These are phyloP conservation scores for Ommatoiulus sabulosus DNA, from an alignment of 2,888 invertebrate species.

Conservation along the genomic window DNA sequence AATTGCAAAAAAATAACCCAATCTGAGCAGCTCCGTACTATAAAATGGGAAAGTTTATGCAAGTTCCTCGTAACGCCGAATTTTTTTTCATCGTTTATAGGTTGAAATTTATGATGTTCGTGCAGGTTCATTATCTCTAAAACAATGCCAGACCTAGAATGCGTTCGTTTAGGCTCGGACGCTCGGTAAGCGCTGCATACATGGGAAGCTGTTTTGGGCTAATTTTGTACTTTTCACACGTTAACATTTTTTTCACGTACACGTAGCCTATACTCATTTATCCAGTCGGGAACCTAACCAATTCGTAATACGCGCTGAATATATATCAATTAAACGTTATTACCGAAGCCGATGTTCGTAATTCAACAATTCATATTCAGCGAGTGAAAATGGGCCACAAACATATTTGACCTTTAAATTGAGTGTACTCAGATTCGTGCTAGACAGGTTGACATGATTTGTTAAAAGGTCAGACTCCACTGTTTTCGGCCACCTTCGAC, in stretches of 20 bases:
- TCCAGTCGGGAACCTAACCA: not conserved
- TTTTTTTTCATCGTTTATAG: not conserved
- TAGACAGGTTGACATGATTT: not conserved
- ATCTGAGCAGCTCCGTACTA: not conserved
- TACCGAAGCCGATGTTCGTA: not conserved
- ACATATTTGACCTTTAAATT: not conserved
- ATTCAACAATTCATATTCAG: slow-evolving; percentile 8
- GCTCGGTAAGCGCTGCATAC: not conserved
- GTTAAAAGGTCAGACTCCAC: not conserved
- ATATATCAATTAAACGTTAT: slow-evolving; percentile 15
- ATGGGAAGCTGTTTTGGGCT: not conserved
- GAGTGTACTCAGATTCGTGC: not conserved
- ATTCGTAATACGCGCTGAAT: not conserved
- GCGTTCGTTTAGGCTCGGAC: not conserved
- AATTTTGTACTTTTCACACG: not conserved
- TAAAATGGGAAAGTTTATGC: not conserved
- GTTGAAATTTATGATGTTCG: slow-evolving; percentile 20
- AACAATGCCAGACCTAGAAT: not conserved
- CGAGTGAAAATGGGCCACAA: not conserved
- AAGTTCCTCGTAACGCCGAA: not conserved
- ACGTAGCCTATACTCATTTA: not conserved
- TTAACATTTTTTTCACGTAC: not conserved
- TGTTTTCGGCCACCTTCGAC: not conserved
- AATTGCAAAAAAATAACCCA: not conserved
- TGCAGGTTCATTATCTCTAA: slow-evolving; percentile 23